Evolutionary conservation across 2,888 invertebrate genomes (phyloP).

Genomic region (Xanthorhoe designata): DNA sequence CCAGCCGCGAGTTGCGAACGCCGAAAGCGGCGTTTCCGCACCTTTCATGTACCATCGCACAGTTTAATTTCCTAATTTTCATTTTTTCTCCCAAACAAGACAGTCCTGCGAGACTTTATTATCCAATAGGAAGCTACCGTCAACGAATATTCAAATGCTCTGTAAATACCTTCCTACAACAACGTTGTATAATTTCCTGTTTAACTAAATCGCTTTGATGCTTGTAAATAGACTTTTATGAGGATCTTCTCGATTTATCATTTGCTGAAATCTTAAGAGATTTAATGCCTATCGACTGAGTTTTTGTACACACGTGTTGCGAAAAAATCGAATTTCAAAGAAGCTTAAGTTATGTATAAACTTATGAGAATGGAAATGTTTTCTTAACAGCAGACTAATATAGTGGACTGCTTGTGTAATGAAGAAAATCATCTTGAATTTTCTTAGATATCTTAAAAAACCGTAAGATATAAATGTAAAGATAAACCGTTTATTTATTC

Average conservation of each 20-base stretch:
- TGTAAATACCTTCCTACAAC: constrained; percentile 62
- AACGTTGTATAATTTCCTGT: constrained; percentile 80
- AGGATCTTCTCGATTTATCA: constrained; percentile 56
- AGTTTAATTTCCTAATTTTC: constrained; percentile 83
- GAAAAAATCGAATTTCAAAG: background rate
- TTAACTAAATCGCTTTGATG: constrained; percentile 76
- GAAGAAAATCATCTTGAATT: background rate
- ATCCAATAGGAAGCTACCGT: constrained; percentile 80
- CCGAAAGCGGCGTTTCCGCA: constrained; percentile 63
- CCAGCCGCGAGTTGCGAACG: constrained; percentile 48
- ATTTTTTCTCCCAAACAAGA: constrained; percentile 73
- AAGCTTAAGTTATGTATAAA: too few relatives aligned
- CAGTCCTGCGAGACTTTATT: constrained; percentile 73
- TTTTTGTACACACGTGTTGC: constrained; percentile 15
- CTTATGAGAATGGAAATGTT: constrained; percentile 9
- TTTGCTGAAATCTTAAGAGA: constrained; percentile 41
- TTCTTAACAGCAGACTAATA: background rate
- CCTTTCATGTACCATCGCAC: constrained; percentile 70
- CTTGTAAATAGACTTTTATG: constrained; percentile 69
- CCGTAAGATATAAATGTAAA: constrained; percentile 8
- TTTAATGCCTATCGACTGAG: constrained; percentile 29
- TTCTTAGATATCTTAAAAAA: background rate
- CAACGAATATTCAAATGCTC: constrained; percentile 69
- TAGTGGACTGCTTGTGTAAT: background rate
- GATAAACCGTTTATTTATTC: constrained; percentile 27